Conservation (phyloP, 2,888 invertebrate genomes). For the Pteria penguin region DNA sequence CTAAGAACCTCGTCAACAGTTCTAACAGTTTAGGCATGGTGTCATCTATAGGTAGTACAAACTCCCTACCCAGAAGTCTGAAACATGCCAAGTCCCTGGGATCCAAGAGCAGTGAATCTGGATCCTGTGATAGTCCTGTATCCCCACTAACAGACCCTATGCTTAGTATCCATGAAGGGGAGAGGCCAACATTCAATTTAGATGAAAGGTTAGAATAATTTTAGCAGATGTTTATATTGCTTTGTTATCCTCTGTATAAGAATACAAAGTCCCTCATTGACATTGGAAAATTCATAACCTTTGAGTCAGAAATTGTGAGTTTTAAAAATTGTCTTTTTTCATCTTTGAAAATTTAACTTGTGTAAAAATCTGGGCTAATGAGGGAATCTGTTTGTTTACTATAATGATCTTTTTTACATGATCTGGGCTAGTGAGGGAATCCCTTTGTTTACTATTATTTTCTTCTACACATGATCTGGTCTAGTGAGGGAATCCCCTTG, state of each 20-base stretch:
- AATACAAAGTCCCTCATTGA: background rate
- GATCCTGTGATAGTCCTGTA: background rate
- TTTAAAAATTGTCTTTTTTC: too few relatives aligned
- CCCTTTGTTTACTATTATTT: too few relatives aligned
- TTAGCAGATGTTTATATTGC: too few relatives aligned
- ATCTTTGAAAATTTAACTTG: too few relatives aligned
- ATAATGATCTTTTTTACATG: too few relatives aligned
- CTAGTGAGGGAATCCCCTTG: too few relatives aligned
- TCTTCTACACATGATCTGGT: too few relatives aligned
- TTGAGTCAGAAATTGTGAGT: too few relatives aligned
- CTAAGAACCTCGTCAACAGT: slow-evolving; percentile 19
- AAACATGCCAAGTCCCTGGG: background rate
- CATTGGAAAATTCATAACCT: too few relatives aligned
- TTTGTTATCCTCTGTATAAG: background rate
- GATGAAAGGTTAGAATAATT: slow-evolving; percentile 31
- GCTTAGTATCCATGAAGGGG: background rate
- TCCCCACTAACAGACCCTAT: background rate
- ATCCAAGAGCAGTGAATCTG: background rate
- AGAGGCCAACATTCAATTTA: slow-evolving; percentile 18
- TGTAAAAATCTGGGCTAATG: too few relatives aligned
- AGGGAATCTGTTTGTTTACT: too few relatives aligned
- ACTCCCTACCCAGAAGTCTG: slow-evolving; percentile 5
- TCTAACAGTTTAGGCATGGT: background rate
- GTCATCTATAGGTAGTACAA: slow-evolving; percentile 10
- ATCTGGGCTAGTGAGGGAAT: too few relatives aligned